Evolutionary conservation across 2,888 invertebrate genomes (phyloP), one percentile per base, ranked within the genome.

Genomic region (Invenusta paracnida): DNA sequence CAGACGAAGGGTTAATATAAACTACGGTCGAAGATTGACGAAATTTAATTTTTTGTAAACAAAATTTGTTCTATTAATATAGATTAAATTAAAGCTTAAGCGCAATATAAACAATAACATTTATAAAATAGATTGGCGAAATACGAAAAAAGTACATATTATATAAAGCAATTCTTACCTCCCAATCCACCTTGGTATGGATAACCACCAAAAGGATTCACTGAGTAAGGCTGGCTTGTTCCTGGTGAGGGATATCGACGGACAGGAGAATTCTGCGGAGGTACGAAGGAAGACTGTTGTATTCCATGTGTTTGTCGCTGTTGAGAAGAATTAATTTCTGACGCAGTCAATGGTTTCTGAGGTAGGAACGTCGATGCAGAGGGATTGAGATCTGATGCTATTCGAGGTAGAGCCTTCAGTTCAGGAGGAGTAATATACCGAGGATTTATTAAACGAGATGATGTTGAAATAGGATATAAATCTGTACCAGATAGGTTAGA

Each of bases 311-410:
- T 13, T 25, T 23, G 73, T 5, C 73, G 73, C 23, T 73, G 73
- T 73, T 73, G 73, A 73, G 25, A 73, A 23, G 73, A 23, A 73
- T 73, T 73, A 23, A 23, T 5, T 13, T 73, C 73, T n/a, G 73
- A 2, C 27, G 73, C 2, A 13, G 11, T 2, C 27, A 73, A n/a
- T 23, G 23, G 2, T 13, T 13, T 73, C 73, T 73, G 82, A 82
- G 82, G 82, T 28, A 25, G 30, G 82, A 82, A 82, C n/a, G 82
- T 82, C 29, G 29, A 30, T 2, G 82, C 82, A 23, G 30, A 29
- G 28, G 82, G 82, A 28, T 82, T 82, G 25, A 82, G 27, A 2
- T 30, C 31, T 2, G 82, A 82, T 82, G 23, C 31, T n/a, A n/a
- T n/a, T 29, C 82, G 23, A 82, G 82, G 82, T 23, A 82, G 2